A percentile compares a stretch with the other conserved stretches of the same genome.
These are phyloP conservation scores for Xiphorhynchus elegans DNA, from an alignment of 2,113 vertebrate species.

Conservation along the genomic window DNA sequence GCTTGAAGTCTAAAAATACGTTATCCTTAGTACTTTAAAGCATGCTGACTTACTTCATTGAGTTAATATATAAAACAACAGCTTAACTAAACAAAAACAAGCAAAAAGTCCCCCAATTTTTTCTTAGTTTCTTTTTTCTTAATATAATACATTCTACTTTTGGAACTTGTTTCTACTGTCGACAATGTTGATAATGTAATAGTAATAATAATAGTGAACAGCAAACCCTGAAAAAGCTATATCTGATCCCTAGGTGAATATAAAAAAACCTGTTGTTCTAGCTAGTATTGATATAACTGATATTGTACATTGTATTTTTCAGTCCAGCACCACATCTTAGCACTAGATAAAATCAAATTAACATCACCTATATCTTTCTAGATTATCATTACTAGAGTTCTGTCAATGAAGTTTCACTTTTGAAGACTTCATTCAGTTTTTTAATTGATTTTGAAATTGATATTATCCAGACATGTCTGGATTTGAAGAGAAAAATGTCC, in stretches of 20 bases:
- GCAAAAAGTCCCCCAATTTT: rapidly evolving
- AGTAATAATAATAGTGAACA: not conserved
- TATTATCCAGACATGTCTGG: not conserved
- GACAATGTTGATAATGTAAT: not conserved
- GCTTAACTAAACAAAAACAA: not conserved
- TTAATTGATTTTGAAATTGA: not conserved
- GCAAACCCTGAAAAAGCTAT: not conserved
- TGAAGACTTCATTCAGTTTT: not conserved
- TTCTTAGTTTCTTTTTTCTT: not conserved
- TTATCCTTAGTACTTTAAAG: not conserved
- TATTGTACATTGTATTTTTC: not conserved
- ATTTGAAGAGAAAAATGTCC: not conserved
- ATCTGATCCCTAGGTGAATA: not conserved
- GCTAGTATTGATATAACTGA: not conserved
- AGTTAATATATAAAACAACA: not conserved
- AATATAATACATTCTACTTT: not conserved
- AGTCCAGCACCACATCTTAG: not conserved
- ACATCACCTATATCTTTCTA: not conserved
- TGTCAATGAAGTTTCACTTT: not conserved
- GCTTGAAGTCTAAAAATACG: not conserved
- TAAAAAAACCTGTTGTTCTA: not conserved
- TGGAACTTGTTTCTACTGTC: not conserved
- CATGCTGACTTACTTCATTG: not conserved
- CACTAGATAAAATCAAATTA: not conserved
- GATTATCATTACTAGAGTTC: not conserved